Evolutionary conservation across 2,888 invertebrate species (phyloP), one percentile per base, ranked within the genome.

Genomic region (Thumatha senex): DNA sequence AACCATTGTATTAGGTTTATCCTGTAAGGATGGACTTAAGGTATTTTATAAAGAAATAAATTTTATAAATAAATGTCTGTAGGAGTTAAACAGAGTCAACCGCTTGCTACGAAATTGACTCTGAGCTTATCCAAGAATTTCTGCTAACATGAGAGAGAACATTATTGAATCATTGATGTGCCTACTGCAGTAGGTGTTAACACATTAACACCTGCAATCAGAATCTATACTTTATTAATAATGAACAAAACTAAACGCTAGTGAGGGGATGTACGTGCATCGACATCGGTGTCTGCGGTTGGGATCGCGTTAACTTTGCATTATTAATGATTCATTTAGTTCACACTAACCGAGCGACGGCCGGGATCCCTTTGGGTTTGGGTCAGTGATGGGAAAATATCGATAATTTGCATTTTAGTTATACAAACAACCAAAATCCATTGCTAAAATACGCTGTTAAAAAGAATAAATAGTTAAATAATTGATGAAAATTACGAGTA

Each of bases 311-410:
- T 85, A 82, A 86, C 81, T 84, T 83, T 89, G 82, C 85, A 90
- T 91, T 90, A 91, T 90, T 91, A 91, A 91, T 89, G 90, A 87
- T 89, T 90, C 90, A 90, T 91, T 90, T 91, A 90, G 89, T 90
- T 89, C 90, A 86, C 90, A 89, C 90, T 89, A 90, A 90, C 89
- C 82, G 82, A 80, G 82, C 79, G 76, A 82, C 80, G 76, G 78
- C 74, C 77, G 78, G 76, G 80, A 84, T 85, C 89, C 90, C 89
- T 88, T 84, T 69, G 84, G 84, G 81, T 80, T 79, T 71, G 51
- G 48, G 1, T 0, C 80, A 86, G 80, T 57, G 82, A 58, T 78
- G 84, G 45, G 51, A 13, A 9, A 7, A 14, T 38, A 11, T 48
- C 47, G 44, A 52, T n/a, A 29, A 1, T 31, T 18, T 50, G 18